These are phyloP conservation scores for Oryctes rhinoceros DNA, from an alignment of 1,140 invertebrate species.

Conservation along the genomic window DNA sequence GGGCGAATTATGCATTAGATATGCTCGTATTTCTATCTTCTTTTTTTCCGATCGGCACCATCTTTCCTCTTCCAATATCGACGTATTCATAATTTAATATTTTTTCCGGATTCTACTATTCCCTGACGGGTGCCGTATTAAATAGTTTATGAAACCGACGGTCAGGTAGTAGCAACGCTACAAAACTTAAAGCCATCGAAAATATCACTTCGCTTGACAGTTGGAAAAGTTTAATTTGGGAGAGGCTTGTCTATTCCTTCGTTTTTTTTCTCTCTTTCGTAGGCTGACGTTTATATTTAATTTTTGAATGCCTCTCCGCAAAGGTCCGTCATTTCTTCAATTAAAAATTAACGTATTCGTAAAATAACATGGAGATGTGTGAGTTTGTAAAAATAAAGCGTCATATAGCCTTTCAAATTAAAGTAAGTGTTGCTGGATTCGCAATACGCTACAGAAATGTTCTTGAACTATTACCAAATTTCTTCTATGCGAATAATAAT, in stretches of 20 bases:
- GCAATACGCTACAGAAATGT: too few species aligned
- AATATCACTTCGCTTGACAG: neutral
- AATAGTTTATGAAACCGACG: neutral
- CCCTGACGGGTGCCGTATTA: neutral
- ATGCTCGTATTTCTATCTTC: neutral
- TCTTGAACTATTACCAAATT: too few species aligned
- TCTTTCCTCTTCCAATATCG: constrained; percentile 2
- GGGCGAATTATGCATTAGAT: neutral
- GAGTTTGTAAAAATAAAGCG: neutral
- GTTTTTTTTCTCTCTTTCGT: neutral
- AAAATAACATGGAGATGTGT: neutral
- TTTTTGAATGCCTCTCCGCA: neutral
- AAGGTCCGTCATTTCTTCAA: neutral
- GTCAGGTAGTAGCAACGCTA: neutral
- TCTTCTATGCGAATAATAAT: too few species aligned
- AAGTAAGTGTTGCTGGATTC: too few species aligned
- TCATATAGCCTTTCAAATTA: neutral
- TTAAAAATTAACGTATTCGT: neutral
- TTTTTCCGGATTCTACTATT: neutral
- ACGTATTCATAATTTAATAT: neutral
- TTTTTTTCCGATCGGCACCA: neutral
- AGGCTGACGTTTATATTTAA: neutral
- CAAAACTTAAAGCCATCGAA: neutral
- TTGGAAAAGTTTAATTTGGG: neutral
- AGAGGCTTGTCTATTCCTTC: neutral